Base-by-base conservation (phyloP, 1,140 invertebrate species). In the Luehdorfia chinensis region DNA sequence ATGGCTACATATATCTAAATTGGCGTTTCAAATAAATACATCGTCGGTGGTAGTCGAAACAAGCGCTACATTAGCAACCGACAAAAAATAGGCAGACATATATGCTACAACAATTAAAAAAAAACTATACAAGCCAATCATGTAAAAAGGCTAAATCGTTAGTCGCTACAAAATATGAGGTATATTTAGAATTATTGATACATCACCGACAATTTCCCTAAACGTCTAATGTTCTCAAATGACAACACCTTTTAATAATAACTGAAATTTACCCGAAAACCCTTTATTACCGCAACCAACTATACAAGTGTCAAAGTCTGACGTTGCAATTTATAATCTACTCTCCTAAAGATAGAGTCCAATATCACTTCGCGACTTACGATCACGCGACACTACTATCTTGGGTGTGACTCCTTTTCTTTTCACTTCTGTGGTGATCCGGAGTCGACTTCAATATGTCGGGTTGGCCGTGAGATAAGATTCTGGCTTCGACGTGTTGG, bases 381-480 rank as follows among this genome's bases (percentile, higher is more conserved):
- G 18, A 66, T 79, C 74, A 83, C 87, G 89, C 88, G 37, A 90
- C 80, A 8, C 88, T 87, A 37, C 85, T 88, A 56, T 90, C 89
- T 15, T 77, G 77, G 1, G 89, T 75, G 58, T 89, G 89, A 21
- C 74, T 88, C 4, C 89, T 59, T 44, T 90, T 88, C 73, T 90
- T 90, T 36, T 89, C 88, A 2, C 64, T 73, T 48, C 70, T 75
- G 74, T 93, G 92, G 75, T 95, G 94, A 71, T 95, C 94, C 1
- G 94, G 94, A 4, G 94, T 95, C 15, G 94, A 94, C 67, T 95
- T 95, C 11, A 95, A 81, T 67, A 95, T 94, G 66, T 95, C 94
- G 2, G 94, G 94, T 80, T 95, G 93, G 19, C 87, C 84, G 47
- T 88, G 84, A 0, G 85, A 84, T 2, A 87, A 70, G n/a, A 80